These are phyloP conservation scores for Limnephilus marmoratus DNA, from an alignment of 2,888 invertebrate genomes.

Conservation along the genomic window DNA sequence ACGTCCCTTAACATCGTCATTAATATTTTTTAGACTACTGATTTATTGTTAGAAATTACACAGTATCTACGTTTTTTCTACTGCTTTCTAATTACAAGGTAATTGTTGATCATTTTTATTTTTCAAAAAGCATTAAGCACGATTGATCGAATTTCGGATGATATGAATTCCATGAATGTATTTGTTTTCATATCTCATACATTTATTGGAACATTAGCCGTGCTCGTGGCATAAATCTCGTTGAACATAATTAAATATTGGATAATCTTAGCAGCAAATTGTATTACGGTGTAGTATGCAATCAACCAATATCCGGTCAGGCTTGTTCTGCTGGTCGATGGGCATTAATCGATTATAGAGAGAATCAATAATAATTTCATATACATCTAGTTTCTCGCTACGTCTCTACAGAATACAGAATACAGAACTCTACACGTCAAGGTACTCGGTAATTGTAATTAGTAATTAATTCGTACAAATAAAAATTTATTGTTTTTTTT, in stretches of 20 bases:
- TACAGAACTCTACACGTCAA: background rate
- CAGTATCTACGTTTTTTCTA: background rate
- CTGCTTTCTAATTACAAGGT: background rate
- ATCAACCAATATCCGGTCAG: conserved; percentile 28
- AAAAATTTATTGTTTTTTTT: background rate
- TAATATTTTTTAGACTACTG: too few relatives aligned
- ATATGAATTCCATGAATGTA: background rate
- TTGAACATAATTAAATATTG: conserved; percentile 41
- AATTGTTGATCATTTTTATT: background rate
- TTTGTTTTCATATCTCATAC: conserved; percentile 4
- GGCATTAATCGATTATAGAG: conserved; percentile 22
- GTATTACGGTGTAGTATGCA: conserved; percentile 24
- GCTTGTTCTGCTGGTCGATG: conserved; percentile 5
- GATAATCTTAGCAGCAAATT: conserved; percentile 35
- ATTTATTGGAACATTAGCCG: conserved; percentile 14
- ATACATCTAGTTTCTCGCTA: background rate
- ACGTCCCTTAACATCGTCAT: too few relatives aligned
- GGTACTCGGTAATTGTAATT: background rate
- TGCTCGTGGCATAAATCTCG: conserved; percentile 29
- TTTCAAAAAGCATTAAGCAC: background rate
- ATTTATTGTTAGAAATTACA: too few relatives aligned
- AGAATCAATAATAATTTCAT: conserved; percentile 2
- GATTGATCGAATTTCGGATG: background rate
- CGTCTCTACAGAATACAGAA: background rate
- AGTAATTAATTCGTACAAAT: background rate